phyloP scores from a whole-genome alignment of 2,888 invertebrate species.

The Allophyes oxyacanthae region DNA sequence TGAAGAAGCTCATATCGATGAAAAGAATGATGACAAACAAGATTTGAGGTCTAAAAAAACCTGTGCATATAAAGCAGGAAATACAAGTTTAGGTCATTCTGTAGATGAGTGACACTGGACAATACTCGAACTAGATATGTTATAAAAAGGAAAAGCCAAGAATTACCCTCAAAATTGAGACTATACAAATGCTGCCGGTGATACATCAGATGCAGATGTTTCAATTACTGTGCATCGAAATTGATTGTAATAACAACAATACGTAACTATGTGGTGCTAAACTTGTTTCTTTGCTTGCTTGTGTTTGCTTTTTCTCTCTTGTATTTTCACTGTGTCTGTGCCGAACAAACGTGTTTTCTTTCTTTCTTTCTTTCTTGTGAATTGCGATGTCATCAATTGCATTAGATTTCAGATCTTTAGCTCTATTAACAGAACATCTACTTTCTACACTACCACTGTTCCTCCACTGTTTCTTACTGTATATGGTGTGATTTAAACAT shows the following conservation, averaged over 20 bases:
- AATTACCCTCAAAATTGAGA: constrained; percentile 7
- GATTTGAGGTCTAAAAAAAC: constrained; percentile 38
- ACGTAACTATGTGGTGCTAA: too few relatives aligned
- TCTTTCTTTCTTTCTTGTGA: too few relatives aligned
- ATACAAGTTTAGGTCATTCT: constrained; percentile 43
- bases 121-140: constrained; percentile 13
- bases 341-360: too few relatives aligned
- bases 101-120: constrained; percentile 45
- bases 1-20: constrained; percentile 23
- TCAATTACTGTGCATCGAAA: constrained; percentile 4
- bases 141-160: constrained; percentile 16
- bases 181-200: constrained; percentile 2
- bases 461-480: too few relatives aligned
- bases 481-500: too few relatives aligned
- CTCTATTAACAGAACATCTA: constrained; percentile 16
- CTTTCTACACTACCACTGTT: too few relatives aligned
- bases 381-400: constrained; percentile 13
- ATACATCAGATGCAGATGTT: constrained; percentile 2
- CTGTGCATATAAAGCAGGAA: constrained; percentile 41
- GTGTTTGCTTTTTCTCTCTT: too few relatives aligned
- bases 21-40: constrained; percentile 39
- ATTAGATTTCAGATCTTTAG: constrained; percentile 8
- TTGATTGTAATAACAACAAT: constrained; percentile 23
- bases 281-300: too few relatives aligned
- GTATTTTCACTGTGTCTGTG: too few relatives aligned